Percentiles rank a stretch among this genome's conserved stretches.
These are phyloP conservation scores for Lycopodina hypogea DNA, from an alignment of 37 sponge, comb jelly and placozoan species.

Conservation along the genomic window DNA sequence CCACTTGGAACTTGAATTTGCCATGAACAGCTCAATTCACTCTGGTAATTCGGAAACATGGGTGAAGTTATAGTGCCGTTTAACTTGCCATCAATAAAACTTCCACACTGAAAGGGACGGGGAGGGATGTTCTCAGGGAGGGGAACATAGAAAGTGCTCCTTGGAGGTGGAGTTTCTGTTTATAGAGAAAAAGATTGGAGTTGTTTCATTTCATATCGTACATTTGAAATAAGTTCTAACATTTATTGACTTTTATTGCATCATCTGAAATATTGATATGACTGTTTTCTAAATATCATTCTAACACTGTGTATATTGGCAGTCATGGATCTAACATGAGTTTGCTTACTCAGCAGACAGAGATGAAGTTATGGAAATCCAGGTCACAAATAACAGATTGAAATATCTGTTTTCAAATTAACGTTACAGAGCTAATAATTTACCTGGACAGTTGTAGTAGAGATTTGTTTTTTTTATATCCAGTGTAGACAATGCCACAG, in stretches of 20 bases:
- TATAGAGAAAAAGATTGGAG: too few species aligned
- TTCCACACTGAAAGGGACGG: background rate
- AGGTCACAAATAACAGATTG: too few species aligned
- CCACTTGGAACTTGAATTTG: constrained; percentile 32
- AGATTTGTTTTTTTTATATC: constrained; percentile 60
- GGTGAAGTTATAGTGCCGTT: constrained; percentile 24
- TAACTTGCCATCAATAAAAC: background rate
- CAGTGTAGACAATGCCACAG: constrained; percentile 39
- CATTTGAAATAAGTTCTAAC: constrained; percentile 27
- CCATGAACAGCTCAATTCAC: constrained; percentile 31
- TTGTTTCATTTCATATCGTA: too few species aligned
- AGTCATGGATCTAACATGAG: too few species aligned
- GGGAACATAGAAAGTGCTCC: background rate
- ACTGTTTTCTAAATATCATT: too few species aligned
- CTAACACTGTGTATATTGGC: background rate
- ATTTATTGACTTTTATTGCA: background rate
- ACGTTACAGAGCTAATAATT: background rate
- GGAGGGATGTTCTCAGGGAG: background rate
- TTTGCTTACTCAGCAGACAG: too few species aligned
- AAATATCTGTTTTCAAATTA: too few species aligned
- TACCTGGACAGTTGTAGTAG: constrained; percentile 57
- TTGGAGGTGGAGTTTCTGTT: background rate
- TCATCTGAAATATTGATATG: too few species aligned
- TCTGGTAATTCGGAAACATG: constrained; percentile 4
- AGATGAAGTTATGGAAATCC: too few species aligned